A percentile compares a stretch with the other conserved stretches of the same genome.
Conservation (phyloP, 1,140 invertebrate species). For the Chironomus striatipennis region DNA sequence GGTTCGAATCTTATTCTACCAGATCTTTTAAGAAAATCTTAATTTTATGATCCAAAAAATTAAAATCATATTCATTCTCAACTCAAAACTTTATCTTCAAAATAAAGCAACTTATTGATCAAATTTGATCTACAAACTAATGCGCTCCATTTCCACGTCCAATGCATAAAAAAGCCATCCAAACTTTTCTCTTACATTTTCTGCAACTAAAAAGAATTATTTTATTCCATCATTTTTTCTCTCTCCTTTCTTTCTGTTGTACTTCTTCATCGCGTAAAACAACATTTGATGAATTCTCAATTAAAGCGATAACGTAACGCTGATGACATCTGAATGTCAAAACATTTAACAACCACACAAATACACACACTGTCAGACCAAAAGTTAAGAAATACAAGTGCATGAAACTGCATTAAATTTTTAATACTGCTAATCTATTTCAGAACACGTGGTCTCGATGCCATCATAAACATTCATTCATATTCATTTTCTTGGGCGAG, state of each 20-base stretch:
- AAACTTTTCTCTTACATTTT: too few species aligned
- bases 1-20: too few species aligned
- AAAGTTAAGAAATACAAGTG: not conserved
- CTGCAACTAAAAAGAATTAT: not conserved
- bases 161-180: too few species aligned
- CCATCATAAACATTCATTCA: not conserved
- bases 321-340: conserved; percentile 4
- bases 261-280: not conserved
- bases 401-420: not conserved
- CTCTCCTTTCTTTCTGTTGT: not conserved
- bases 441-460: not conserved
- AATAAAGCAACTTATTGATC: too few species aligned
- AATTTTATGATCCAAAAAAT: too few species aligned
- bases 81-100: too few species aligned
- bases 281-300: not conserved
- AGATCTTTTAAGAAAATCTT: too few species aligned
- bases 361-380: too few species aligned
- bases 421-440: not conserved
- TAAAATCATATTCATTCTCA: too few species aligned
- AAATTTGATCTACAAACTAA: too few species aligned
- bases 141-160: too few species aligned
- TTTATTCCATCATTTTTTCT: not conserved
- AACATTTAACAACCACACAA: not conserved
- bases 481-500: not conserved
- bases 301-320: not conserved